These are phyloP conservation scores for Abrostola triplasia DNA, from an alignment of 2,888 invertebrate genomes.

Conservation along the genomic window DNA sequence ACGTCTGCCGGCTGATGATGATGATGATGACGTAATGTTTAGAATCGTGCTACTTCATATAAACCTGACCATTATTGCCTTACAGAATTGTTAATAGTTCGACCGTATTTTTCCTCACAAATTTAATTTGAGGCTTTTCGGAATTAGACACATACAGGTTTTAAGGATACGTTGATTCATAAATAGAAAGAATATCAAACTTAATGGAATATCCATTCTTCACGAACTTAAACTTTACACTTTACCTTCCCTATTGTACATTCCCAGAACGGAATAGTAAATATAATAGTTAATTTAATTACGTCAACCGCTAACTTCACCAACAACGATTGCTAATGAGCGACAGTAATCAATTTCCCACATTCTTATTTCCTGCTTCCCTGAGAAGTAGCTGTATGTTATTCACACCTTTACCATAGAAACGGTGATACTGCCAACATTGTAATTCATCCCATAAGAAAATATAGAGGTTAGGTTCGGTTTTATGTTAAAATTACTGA, in stretches of 20 bases:
- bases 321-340: constrained; percentile 24
- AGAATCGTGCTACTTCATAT: too few species aligned
- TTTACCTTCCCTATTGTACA: constrained; percentile 8
- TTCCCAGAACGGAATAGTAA: constrained; percentile 1
- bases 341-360: constrained; percentile 29
- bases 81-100: too few species aligned
- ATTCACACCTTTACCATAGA: constrained; percentile 26
- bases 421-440: constrained; percentile 1
- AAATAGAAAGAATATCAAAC: too few species aligned
- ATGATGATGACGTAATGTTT: too few species aligned
- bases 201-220: too few species aligned
- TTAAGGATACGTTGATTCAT: too few species aligned
- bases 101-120: too few species aligned
- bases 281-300: constrained; percentile 20
- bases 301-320: constrained; percentile 14
- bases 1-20: too few species aligned
- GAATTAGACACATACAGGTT: too few species aligned
- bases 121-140: too few species aligned
- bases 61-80: too few species aligned
- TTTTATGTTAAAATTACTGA: neutral
- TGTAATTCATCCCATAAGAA: constrained; percentile 9
- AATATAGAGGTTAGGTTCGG: neutral
- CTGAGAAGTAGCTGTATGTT: constrained; percentile 32
- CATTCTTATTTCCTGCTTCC: constrained; percentile 37
- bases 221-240: neutral